These are phyloP conservation scores for Mystacides longicornis DNA, from an alignment of 2,888 invertebrate genomes.

Conservation along the genomic window DNA sequence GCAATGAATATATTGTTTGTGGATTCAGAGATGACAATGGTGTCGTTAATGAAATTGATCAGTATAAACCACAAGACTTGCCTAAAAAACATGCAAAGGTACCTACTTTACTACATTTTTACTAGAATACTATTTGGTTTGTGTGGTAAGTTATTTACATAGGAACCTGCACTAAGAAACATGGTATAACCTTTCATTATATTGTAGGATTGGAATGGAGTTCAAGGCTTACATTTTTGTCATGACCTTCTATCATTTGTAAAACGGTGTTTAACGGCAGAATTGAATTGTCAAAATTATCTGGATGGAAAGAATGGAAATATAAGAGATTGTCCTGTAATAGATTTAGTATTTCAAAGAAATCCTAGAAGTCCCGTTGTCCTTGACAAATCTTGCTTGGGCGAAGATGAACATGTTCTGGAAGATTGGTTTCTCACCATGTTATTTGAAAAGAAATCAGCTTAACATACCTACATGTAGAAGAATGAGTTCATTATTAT, in stretches of 20 bases:
- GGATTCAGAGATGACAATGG: slow-evolving; percentile 66
- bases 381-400: neutral
- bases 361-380: slow-evolving; percentile 5
- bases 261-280: slow-evolving; percentile 33
- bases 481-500: too few species aligned
- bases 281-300: slow-evolving; percentile 17
- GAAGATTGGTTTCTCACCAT: slow-evolving; percentile 3
- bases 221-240: slow-evolving; percentile 60
- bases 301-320: neutral
- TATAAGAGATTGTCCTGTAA: slow-evolving; percentile 6
- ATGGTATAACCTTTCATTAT: neutral
- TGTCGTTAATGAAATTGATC: slow-evolving; percentile 51
- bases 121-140: too few species aligned
- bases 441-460: neutral
- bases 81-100: slow-evolving; percentile 34
- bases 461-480: too few species aligned
- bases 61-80: slow-evolving; percentile 47
- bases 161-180: too few species aligned
- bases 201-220: slow-evolving; percentile 45
- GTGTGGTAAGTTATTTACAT: too few species aligned
- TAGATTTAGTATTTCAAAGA: slow-evolving; percentile 17
- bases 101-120: slow-evolving; percentile 33
- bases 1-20: slow-evolving; percentile 58
- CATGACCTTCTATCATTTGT: slow-evolving; percentile 54
- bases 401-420: slow-evolving; percentile 6